A percentile compares a stretch with the other conserved stretches of the same genome.
Conservation (phyloP, 2,888 invertebrate species). For the Pandemis cinnamomeana region DNA sequence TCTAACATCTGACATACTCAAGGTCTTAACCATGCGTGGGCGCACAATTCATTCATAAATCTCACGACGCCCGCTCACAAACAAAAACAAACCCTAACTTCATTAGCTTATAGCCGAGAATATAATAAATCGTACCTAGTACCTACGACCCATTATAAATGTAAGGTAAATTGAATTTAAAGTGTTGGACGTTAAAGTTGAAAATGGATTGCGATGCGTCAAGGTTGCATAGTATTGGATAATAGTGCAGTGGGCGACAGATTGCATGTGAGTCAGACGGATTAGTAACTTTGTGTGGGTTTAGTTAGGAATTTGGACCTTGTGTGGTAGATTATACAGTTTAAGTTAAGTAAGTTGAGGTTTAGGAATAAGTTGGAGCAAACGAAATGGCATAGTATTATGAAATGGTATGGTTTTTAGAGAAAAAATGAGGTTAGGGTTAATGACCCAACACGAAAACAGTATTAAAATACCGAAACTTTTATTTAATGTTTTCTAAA, state of each 20-base stretch:
- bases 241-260: constrained; percentile 61
- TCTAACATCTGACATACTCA: constrained; percentile 52
- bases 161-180: constrained; percentile 3
- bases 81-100: background rate
- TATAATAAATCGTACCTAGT: too few relatives aligned
- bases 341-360: background rate
- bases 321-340: background rate
- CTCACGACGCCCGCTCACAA: background rate
- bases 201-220: background rate
- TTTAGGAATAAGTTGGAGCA: background rate
- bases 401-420: too few relatives aligned
- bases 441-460: too few relatives aligned
- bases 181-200: background rate
- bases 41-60: constrained; percentile 60
- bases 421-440: too few relatives aligned
- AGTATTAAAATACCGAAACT: too few relatives aligned
- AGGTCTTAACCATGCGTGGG: constrained; percentile 58
- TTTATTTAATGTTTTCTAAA: too few relatives aligned
- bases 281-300: constrained; percentile 19
- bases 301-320: background rate
- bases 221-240: constrained; percentile 49
- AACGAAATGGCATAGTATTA: background rate
- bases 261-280: constrained; percentile 55
- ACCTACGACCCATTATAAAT: background rate
- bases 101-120: background rate